Evolutionary conservation across 2,113 vertebrate species (phyloP).

Genomic region (Steatornis caripensis): DNA sequence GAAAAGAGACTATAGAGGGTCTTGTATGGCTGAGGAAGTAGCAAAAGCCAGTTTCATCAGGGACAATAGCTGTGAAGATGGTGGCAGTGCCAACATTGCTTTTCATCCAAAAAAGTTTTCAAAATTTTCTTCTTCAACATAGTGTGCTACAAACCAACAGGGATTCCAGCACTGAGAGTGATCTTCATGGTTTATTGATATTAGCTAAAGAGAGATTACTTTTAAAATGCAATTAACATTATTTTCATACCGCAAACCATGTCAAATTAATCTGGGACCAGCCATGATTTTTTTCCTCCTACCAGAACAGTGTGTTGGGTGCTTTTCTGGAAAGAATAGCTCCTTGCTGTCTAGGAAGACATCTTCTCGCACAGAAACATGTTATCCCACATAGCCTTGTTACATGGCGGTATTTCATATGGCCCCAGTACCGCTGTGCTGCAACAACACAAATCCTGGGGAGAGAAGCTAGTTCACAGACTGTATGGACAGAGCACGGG

Average conservation of each 20-base stretch:
- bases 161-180: neutral
- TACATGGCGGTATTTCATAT: neutral
- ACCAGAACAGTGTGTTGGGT: neutral
- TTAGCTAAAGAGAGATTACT: neutral
- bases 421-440: neutral
- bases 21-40: slow-evolving; percentile 35
- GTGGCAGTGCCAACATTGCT: neutral
- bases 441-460: neutral
- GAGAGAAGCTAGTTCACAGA: neutral
- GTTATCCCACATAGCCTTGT: neutral
- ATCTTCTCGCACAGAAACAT: neutral
- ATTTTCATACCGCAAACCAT: neutral
- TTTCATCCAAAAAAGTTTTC: slow-evolving; percentile 13
- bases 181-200: neutral
- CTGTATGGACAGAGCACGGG: neutral
- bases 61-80: neutral
- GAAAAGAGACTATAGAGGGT: neutral
- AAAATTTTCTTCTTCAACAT: neutral
- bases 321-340: neutral
- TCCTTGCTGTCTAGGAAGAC: neutral
- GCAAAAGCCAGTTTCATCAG: slow-evolving; percentile 26
- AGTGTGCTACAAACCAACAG: neutral
- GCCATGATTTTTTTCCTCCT: neutral
- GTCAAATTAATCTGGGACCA: neutral
- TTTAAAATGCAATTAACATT: neutral